Evolutionary conservation across 2,797 vertebrate genomes (phyloP).

Genomic region (Vireo griseus): DNA sequence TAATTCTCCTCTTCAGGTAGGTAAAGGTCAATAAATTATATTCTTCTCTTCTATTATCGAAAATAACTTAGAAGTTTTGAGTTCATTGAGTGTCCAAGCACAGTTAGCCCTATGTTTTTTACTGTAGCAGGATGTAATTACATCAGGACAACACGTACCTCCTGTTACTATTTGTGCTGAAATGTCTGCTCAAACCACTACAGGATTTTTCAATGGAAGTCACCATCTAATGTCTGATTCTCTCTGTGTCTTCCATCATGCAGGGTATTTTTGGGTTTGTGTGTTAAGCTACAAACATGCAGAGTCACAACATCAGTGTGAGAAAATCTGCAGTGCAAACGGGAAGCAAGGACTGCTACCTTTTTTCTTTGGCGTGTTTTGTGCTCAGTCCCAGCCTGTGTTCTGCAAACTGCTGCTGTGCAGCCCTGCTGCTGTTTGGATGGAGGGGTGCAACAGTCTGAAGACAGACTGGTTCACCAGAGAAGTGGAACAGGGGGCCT

Average conservation of each 20-base stretch:
- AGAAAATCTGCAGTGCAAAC: not conserved
- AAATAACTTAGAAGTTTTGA: not conserved
- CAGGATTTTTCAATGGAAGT: conserved; percentile 19
- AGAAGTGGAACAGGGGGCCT: not conserved
- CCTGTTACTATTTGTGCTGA: conserved; percentile 8
- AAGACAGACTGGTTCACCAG: not conserved
- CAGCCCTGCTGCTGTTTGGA: not conserved
- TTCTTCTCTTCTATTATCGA: not conserved
- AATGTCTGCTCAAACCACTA: not conserved
- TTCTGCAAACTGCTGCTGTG: not conserved
- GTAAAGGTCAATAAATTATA: not conserved
- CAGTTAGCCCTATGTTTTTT: not conserved
- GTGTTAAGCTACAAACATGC: conserved; percentile 13
- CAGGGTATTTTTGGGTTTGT: conserved; percentile 12
- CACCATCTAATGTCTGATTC: not conserved
- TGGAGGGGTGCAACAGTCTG: not conserved
- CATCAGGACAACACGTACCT: not conserved
- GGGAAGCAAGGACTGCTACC: not conserved
- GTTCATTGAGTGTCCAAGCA: not conserved
- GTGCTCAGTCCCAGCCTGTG: not conserved
- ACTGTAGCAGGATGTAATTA: conserved; percentile 28
- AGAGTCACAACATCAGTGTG: not conserved
- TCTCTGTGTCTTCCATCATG: not conserved
- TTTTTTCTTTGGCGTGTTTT: not conserved
- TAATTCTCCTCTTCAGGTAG: not conserved